phyloP scores from a whole-genome alignment of 2,888 invertebrate genomes.

The Gortyna flavago region DNA sequence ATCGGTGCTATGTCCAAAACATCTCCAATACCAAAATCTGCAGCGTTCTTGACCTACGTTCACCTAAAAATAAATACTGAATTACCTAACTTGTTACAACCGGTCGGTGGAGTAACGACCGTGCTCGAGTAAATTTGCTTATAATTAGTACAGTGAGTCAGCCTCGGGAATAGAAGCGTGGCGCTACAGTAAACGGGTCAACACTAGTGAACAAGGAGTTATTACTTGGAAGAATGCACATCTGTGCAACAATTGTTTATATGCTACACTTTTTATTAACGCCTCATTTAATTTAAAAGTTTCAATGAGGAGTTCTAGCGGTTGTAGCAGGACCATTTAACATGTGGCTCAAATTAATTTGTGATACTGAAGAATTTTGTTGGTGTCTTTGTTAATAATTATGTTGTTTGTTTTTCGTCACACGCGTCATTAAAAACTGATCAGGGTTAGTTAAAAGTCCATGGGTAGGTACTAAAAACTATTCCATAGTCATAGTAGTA shows the following conservation, averaged over 20 bases:
- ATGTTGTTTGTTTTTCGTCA: neutral
- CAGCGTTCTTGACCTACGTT: constrained; percentile 80
- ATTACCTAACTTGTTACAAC: constrained; percentile 75
- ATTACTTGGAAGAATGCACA: constrained; percentile 54
- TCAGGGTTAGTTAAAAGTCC: neutral
- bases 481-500: constrained; percentile 13
- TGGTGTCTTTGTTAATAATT: neutral
- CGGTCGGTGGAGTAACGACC: constrained; percentile 71
- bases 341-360: constrained; percentile 14
- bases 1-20: constrained; percentile 9
- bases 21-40: constrained; percentile 38
- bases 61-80: constrained; percentile 70
- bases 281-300: constrained; percentile 26
- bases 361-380: neutral
- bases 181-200: constrained; percentile 72
- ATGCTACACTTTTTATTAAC: constrained; percentile 20
- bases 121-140: constrained; percentile 72
- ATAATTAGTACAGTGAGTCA: constrained; percentile 76
- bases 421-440: neutral
- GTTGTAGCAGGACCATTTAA: constrained; percentile 3
- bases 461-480: neutral
- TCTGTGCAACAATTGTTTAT: constrained; percentile 50
- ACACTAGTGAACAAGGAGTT: constrained; percentile 51
- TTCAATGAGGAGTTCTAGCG: constrained; percentile 7
- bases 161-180: constrained; percentile 66